phyloP scores from a whole-genome alignment of 2,797 vertebrate genomes.

The Tamandua tetradactyla region DNA sequence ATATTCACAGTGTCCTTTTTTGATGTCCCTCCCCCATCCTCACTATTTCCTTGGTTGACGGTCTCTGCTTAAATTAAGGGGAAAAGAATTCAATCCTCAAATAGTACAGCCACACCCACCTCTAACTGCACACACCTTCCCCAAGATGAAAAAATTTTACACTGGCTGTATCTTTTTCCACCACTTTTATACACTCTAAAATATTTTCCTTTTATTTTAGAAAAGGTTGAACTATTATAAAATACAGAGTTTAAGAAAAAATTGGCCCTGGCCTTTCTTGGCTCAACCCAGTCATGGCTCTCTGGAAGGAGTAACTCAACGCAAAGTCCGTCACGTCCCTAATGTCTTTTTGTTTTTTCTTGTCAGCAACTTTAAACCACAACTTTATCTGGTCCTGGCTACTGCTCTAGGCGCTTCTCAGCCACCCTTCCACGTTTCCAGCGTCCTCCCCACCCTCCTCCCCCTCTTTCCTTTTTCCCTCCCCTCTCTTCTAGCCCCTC shows the following conservation, averaged over 20 bases:
- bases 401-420: not conserved
- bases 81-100: not conserved
- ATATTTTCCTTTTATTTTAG: not conserved
- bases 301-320: not conserved
- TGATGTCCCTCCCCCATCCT: not conserved
- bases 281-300: not conserved
- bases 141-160: not conserved
- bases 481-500: slow-evolving; percentile 83
- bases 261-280: too few relatives aligned
- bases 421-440: not conserved
- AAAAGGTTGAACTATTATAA: not conserved
- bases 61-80: not conserved
- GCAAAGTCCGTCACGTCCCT: not conserved
- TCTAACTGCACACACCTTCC: slow-evolving; percentile 20
- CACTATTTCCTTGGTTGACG: slow-evolving; percentile 54
- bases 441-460: slow-evolving; percentile 59
- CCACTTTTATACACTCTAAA: not conserved
- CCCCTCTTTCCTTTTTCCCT: slow-evolving; percentile 74
- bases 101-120: not conserved
- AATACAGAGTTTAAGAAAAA: not conserved
- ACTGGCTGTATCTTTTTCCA: not conserved
- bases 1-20: slow-evolving; percentile 5
- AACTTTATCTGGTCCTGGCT: not conserved
- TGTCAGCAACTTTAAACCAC: slow-evolving; percentile 10
- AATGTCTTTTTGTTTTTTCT: not conserved